These are phyloP conservation scores for Eretmochelys imbricata DNA, from an alignment of 2,113 vertebrate species.

Conservation along the genomic window DNA sequence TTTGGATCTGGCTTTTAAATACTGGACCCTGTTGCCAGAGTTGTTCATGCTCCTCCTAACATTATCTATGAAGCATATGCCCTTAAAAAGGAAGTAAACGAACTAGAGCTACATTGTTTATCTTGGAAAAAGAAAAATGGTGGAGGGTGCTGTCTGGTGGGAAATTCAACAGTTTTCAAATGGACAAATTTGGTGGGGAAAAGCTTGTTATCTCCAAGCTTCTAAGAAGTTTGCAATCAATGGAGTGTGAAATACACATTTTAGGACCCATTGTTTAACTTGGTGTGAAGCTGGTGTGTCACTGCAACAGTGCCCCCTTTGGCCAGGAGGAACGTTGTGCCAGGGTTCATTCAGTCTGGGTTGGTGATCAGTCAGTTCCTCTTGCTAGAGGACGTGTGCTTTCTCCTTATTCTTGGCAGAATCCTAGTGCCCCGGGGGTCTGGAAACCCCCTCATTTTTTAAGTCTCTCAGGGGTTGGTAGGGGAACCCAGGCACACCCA, in stretches of 20 bases:
- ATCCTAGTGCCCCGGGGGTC: background rate
- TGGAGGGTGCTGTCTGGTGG: background rate
- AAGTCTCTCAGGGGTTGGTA: background rate
- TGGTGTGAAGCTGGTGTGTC: background rate
- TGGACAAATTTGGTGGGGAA: background rate
- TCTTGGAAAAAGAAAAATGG: background rate
- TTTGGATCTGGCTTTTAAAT: slow-evolving; percentile 24
- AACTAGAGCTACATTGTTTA: background rate
- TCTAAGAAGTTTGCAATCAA: background rate
- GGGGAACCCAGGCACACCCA: background rate
- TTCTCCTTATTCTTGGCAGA: background rate
- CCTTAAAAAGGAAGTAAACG: background rate
- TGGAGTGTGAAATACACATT: background rate
- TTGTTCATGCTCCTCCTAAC: background rate
- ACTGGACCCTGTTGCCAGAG: background rate
- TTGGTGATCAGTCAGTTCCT: background rate
- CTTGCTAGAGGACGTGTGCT: too few relatives aligned
- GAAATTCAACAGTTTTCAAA: slow-evolving; percentile 12
- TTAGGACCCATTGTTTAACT: background rate
- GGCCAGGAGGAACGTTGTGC: background rate
- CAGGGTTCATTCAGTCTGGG: background rate
- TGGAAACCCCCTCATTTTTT: background rate
- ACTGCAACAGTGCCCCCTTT: background rate
- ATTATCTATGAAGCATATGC: background rate
- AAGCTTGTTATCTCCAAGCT: slow-evolving; percentile 4